These are phyloP conservation scores for Penaeus chinensis DNA, from an alignment of 1,140 invertebrate genomes.

Conservation along the genomic window DNA sequence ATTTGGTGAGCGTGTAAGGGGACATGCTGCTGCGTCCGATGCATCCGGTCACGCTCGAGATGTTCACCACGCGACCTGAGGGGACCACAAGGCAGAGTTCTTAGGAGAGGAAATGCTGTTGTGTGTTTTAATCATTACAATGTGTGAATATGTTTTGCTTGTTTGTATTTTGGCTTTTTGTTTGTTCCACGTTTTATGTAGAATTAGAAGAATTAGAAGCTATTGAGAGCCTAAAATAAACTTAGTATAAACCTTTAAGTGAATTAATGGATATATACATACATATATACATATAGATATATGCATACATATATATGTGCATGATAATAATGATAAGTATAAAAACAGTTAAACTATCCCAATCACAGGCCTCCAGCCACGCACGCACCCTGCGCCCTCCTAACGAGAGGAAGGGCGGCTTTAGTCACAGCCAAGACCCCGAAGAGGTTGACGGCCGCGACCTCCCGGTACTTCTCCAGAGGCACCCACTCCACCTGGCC, in stretches of 20 bases:
- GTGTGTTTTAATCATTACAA: too few relatives aligned
- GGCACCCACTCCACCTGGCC: slow-evolving; percentile 91
- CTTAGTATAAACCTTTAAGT: neutral
- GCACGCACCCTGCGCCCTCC: slow-evolving; percentile 66
- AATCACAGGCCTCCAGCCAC: too few relatives aligned
- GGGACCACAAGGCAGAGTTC: neutral
- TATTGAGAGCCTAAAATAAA: neutral
- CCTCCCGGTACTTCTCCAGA: slow-evolving; percentile 78
- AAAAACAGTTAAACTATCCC: too few relatives aligned
- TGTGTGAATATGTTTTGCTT: neutral
- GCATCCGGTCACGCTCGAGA: neutral
- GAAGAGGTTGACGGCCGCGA: slow-evolving; percentile 82
- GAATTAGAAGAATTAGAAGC: too few relatives aligned
- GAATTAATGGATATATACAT: too few relatives aligned
- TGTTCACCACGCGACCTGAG: neutral
- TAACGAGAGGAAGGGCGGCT: slow-evolving; percentile 51
- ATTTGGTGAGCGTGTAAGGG: neutral
- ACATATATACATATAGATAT: neutral
- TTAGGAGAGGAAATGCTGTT: too few relatives aligned
- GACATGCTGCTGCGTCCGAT: neutral
- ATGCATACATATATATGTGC: too few relatives aligned
- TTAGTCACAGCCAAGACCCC: slow-evolving; percentile 68
- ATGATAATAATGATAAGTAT: neutral
- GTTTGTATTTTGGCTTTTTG: neutral
- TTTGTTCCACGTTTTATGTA: neutral